Conservation (phyloP, 1,140 invertebrate genomes). For the Magallana ariakensis region DNA sequence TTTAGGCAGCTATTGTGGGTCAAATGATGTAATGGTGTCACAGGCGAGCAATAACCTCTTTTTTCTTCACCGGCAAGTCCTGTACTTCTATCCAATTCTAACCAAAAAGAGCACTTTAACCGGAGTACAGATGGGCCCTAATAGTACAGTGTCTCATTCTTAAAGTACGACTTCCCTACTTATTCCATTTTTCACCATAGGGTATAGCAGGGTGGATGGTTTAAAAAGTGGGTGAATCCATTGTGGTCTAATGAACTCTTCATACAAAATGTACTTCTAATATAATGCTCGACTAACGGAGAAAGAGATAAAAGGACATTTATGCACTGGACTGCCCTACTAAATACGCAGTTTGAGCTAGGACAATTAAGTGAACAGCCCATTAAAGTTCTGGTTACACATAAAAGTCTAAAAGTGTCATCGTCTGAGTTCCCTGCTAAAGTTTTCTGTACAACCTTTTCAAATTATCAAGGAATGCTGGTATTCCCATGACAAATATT, state of each 20-base stretch:
- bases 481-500: too few relatives aligned
- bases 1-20: background rate
- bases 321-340: constrained; percentile 13
- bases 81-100: background rate
- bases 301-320: background rate
- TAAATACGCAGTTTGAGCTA: background rate
- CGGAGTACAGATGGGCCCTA: background rate
- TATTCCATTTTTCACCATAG: constrained; percentile 22
- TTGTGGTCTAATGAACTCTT: constrained; percentile 9
- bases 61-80: background rate
- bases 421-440: background rate
- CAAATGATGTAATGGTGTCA: constrained; percentile 25
- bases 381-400: constrained; percentile 8
- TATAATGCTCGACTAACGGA: background rate
- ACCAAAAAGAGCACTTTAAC: constrained; percentile 13
- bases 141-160: constrained; percentile 25
- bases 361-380: constrained; percentile 8
- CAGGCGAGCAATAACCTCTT: background rate
- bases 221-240: constrained; percentile 1
- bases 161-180: constrained; percentile 24
- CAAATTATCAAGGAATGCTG: too few relatives aligned
- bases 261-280: background rate
- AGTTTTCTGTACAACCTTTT: too few relatives aligned
- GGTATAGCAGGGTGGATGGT: constrained; percentile 6
- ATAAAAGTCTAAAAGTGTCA: background rate